Evolutionary conservation across 2,113 vertebrate species (phyloP), one percentile per base, ranked within the genome.

Genomic region (Accipiter cooperii): DNA sequence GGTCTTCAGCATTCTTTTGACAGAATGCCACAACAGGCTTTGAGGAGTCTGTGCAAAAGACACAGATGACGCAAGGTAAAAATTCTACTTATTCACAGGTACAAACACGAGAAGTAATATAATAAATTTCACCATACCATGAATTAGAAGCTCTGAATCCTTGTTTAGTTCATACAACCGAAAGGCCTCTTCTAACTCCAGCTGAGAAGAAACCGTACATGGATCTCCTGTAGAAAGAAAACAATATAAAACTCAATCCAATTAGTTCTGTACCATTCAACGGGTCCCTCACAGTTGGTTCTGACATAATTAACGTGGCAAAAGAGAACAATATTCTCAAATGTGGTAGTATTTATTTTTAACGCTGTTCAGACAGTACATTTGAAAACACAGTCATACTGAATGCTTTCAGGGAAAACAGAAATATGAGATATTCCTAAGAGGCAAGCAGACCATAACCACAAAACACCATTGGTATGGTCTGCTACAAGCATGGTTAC

Each of bases 111-210:
- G 58, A 28, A 81, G 16, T 11, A 66, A 51, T 1, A 44, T 2
- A 84, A 34, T 14, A 12, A 84, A 54, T 68, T 66, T 20, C 71
- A 29, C 95, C 84, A 97, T 96, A 99, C 99, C 99, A 51, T 99
- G 99, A 97, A 99, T 99, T 94, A 99, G 98, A 87, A 99, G 99
- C 96, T 99, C 99, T 0, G 99, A 99, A 98, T 99, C 99, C 98
- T 99, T 99, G 98, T 99, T 99, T 80, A 99, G 97, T 40, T 99
- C 99, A 82, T 99, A 99, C 82, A 99, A 98, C 10, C 99, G 98
- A 96, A 99, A 99, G 17, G 99, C 99, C 97, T 99, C 99, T 97
- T 99, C 99, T 91, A 99, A 95, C 95, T 99, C 99, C 98, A 99
- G 98, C 98, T 99, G 99, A 76, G 99, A 99, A 12, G 99, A 99